Conservation (phyloP, 92 coral and sea anemone species). For the Phenganax stokvisi region DNA sequence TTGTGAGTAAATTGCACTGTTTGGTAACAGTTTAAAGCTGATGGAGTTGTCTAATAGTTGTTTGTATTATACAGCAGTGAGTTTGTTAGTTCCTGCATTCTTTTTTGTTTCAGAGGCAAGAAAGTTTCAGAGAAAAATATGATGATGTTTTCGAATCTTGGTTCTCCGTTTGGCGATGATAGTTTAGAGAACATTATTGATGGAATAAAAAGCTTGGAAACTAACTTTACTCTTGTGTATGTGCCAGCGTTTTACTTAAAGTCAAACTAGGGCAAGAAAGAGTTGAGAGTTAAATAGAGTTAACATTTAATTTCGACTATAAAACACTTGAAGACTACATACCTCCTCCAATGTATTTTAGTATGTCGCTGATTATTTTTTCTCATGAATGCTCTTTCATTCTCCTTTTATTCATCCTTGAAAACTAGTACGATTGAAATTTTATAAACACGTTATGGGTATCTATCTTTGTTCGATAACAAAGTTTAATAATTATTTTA, state of each 20-base stretch:
- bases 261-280: too few species aligned
- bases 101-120: conserved; percentile 63
- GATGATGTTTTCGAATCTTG: conserved; percentile 82
- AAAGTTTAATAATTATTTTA: conserved; percentile 10
- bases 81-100: neutral
- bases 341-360: too few species aligned
- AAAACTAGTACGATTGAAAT: neutral
- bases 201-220: conserved; percentile 69
- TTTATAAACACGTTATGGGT: neutral
- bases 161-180: conserved; percentile 94
- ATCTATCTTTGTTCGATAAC: too few species aligned
- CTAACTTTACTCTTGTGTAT: conserved; percentile 69
- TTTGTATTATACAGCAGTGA: neutral
- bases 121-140: conserved; percentile 72
- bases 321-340: too few species aligned
- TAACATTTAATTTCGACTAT: too few species aligned
- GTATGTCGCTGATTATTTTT: too few species aligned
- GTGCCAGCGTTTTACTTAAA: neutral
- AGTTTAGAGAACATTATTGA: conserved; percentile 68
- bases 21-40: neutral
- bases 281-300: too few species aligned
- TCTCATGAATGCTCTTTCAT: too few species aligned
- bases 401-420: too few species aligned
- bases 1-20: conserved; percentile 40
- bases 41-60: neutral